A percentile compares a stretch with the other conserved stretches of the same genome.
Evolutionary conservation across 2,113 vertebrate genomes (phyloP).

Genomic region (Marmota monax): DNA sequence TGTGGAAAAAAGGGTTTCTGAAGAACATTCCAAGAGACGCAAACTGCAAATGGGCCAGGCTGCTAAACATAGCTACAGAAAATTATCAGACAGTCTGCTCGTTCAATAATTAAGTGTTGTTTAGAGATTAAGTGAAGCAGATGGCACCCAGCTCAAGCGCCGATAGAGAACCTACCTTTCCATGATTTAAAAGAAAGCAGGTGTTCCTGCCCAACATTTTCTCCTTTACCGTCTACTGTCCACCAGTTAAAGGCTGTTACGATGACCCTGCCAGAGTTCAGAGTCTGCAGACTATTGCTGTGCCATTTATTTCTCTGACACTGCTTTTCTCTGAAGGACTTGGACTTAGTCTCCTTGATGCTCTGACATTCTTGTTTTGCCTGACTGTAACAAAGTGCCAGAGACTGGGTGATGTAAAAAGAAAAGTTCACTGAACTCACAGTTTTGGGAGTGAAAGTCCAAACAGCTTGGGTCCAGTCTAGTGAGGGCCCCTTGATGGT

Average conservation of each 20-base stretch:
- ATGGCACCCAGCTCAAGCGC: neutral
- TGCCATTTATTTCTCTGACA: neutral
- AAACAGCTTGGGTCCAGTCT: too few relatives aligned
- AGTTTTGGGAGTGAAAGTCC: too few relatives aligned
- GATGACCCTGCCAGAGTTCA: neutral
- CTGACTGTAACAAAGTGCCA: too few relatives aligned
- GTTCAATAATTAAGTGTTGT: neutral
- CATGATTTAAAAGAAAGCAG: neutral
- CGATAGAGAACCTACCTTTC: neutral
- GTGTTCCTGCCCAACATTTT: neutral
- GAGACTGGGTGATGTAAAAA: too few relatives aligned
- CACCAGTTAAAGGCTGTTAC: neutral
- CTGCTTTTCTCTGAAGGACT: neutral
- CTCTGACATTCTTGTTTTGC: too few relatives aligned
- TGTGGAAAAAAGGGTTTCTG: neutral
- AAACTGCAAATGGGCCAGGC: neutral
- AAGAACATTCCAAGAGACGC: neutral
- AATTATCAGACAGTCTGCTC: neutral
- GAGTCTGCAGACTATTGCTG: neutral
- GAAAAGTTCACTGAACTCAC: too few relatives aligned
- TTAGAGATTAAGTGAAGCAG: slow-evolving; percentile 46
- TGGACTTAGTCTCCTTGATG: too few relatives aligned
- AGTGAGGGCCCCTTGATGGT: too few relatives aligned
- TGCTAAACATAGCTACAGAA: neutral
- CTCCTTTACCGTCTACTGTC: too few relatives aligned